phyloP scores from a whole-genome alignment of 2,113 vertebrate genomes.

The Sinocyclocheilus grahami region DNA sequence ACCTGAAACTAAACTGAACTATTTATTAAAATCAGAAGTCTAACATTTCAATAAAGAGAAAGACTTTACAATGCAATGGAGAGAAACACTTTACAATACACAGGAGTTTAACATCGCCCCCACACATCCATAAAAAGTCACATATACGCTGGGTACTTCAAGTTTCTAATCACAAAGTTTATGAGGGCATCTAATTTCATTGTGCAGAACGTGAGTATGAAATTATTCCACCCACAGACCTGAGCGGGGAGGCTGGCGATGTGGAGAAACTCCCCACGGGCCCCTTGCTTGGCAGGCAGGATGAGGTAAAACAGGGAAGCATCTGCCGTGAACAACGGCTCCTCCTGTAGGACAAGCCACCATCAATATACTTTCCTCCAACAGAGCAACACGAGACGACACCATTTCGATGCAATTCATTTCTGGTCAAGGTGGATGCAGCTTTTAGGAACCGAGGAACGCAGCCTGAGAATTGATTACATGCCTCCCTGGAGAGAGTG shows the following conservation, averaged over 20 bases:
- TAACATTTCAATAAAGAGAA: background rate
- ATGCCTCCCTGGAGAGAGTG: background rate
- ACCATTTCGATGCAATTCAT: slow-evolving; percentile 24
- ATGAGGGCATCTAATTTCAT: background rate
- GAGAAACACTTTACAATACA: slow-evolving; percentile 1
- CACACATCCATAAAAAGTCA: background rate
- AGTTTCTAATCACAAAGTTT: slow-evolving; percentile 15
- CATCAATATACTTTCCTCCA: slow-evolving; percentile 1
- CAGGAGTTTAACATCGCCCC: background rate
- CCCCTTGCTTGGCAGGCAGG: slow-evolving; percentile 79
- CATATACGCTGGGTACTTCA: background rate
- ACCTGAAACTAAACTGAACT: background rate
- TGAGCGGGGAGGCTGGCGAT: slow-evolving; percentile 75
- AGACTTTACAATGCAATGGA: background rate
- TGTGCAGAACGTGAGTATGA: background rate
- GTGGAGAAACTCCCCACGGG: slow-evolving; percentile 80
- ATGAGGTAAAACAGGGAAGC: slow-evolving; percentile 75
- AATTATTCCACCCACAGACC: slow-evolving; percentile 65
- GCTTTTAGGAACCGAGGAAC: slow-evolving; percentile 3
- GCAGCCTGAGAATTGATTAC: background rate
- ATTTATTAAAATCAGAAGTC: background rate
- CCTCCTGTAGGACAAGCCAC: slow-evolving; percentile 68
- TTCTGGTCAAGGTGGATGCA: background rate
- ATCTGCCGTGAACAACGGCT: slow-evolving; percentile 75
- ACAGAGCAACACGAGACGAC: slow-evolving; percentile 12